These are phyloP conservation scores for Apamea sordens DNA, from an alignment of 2,888 invertebrate genomes.

Conservation along the genomic window DNA sequence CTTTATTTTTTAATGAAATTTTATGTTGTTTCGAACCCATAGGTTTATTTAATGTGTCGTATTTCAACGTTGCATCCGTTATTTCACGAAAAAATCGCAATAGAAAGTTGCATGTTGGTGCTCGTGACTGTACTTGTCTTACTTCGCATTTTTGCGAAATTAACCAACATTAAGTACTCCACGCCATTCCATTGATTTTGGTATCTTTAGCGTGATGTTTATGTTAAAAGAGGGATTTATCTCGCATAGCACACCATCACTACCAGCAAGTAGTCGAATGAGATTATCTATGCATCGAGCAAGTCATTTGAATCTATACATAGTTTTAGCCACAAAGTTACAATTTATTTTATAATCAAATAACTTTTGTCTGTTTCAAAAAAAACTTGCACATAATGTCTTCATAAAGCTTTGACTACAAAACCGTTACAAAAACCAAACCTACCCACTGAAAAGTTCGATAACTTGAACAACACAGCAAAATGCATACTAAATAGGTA, in stretches of 20 bases:
- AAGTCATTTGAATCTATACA: background rate
- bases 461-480: conserved; percentile 58
- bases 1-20: no score
- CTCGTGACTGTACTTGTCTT: no score
- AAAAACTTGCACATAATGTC: conserved; percentile 33
- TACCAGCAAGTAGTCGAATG: background rate
- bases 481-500: conserved; percentile 63
- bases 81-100: no score
- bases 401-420: conserved; percentile 42
- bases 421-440: conserved; percentile 55
- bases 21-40: no score
- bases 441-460: conserved; percentile 55
- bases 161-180: no score
- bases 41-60: no score
- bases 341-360: conserved; percentile 11
- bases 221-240: conserved; percentile 9
- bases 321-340: background rate
- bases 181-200: conserved; percentile 1
- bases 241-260: background rate
- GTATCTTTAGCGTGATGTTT: background rate
- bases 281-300: background rate
- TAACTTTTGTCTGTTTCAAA: conserved; percentile 6
- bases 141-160: background rate
- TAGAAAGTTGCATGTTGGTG: no score
- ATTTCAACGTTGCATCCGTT: no score